Percentiles rank a stretch among this genome's conserved stretches.
Evolutionary conservation across 2,797 vertebrate genomes (phyloP).

Genomic region (Pagetopsis macropterus): DNA sequence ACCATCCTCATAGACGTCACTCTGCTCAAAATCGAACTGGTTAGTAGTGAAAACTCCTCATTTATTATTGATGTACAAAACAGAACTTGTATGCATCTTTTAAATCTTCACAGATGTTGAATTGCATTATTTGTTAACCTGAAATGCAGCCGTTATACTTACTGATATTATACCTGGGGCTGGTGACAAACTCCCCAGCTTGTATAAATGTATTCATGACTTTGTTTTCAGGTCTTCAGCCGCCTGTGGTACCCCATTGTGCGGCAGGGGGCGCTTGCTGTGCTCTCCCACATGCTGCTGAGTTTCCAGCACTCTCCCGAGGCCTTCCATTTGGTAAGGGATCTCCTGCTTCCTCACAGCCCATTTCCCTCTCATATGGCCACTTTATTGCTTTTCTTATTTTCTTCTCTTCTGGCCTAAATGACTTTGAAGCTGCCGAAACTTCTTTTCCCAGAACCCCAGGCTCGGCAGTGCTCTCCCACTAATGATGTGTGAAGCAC

Average conservation of each 20-base stretch:
- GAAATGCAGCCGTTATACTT: neutral
- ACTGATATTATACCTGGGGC: neutral
- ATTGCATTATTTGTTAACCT: neutral
- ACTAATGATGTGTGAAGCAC: slow-evolving; percentile 67
- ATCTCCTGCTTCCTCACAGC: slow-evolving; percentile 51
- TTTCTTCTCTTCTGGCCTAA: slow-evolving; percentile 61
- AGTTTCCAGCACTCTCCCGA: slow-evolving; percentile 99
- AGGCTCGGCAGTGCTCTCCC: slow-evolving; percentile 26
- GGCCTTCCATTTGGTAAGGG: slow-evolving; percentile 96
- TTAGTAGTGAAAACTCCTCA: slow-evolving; percentile 72
- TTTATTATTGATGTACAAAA: neutral
- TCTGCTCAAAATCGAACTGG: slow-evolving; percentile 96
- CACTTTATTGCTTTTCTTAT: slow-evolving; percentile 60
- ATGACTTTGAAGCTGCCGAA: slow-evolving; percentile 59
- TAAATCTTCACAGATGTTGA: slow-evolving; percentile 7
- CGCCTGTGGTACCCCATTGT: slow-evolving; percentile 98
- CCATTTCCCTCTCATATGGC: slow-evolving; percentile 62
- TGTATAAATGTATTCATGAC: slow-evolving; percentile 9
- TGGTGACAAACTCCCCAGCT: neutral
- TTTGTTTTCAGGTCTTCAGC: slow-evolving; percentile 90
- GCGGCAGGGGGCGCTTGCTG: slow-evolving; percentile 93
- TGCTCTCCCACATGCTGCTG: slow-evolving; percentile 98
- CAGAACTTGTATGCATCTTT: neutral
- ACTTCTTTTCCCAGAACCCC: slow-evolving; percentile 55
- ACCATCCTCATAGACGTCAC: slow-evolving; percentile 99